Evolutionary conservation across 35 echinoderm and acorn worm genomes (phyloP).

Genomic region (Lytechinus variegatus): DNA sequence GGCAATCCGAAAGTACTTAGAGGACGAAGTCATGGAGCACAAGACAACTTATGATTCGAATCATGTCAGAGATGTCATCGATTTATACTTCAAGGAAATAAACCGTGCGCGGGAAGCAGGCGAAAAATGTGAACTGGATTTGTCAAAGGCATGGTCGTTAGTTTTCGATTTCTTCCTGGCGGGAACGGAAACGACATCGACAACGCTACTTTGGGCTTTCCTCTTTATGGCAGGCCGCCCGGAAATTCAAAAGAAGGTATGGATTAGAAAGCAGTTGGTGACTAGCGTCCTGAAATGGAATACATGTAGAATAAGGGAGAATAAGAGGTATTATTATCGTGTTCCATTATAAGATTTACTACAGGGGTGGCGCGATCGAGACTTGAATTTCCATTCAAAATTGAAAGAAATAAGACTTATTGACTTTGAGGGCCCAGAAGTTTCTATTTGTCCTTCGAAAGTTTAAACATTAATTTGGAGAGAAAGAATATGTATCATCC

Average conservation of each 20-base stretch:
- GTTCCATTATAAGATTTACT: no score
- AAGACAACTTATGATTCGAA: conserved; percentile 50
- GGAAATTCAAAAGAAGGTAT: conserved; percentile 71
- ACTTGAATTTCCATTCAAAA: no score
- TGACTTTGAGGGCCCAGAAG: no score
- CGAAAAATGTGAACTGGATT: background rate
- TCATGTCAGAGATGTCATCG: conserved; percentile 68
- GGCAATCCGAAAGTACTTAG: conserved; percentile 33
- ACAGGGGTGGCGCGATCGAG: no score
- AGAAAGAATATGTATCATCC: no score
- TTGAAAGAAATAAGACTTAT: no score
- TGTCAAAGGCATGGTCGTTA: background rate
- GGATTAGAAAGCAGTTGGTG: background rate
- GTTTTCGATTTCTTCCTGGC: conserved; percentile 78
- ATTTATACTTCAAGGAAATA: conserved; percentile 68
- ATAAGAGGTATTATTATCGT: no score
- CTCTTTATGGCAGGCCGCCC: conserved; percentile 71
- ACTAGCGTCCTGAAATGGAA: no score
- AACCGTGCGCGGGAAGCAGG: conserved; percentile 25
- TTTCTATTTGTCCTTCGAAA: no score
- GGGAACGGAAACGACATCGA: conserved; percentile 80
- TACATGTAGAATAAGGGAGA: no score
- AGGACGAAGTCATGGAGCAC: conserved; percentile 57
- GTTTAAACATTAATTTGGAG: no score
- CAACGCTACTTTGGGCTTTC: conserved; percentile 75